Conservation (phyloP, 2,797 vertebrate species). For the Hippocampus kuda region DNA sequence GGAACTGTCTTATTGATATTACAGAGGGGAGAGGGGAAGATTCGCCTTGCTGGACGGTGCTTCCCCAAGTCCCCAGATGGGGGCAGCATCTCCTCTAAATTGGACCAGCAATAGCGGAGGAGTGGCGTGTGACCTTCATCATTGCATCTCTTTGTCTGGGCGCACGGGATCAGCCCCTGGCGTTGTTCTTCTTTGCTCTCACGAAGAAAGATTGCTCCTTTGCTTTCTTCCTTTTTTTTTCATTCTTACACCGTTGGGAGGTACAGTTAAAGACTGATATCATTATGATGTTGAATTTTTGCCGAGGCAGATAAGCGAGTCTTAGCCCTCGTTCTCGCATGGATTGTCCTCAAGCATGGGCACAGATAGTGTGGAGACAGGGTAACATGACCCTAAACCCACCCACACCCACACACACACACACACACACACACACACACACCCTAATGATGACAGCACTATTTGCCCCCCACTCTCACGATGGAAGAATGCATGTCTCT, state of each 20-base stretch:
- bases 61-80: background rate
- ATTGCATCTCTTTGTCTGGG: constrained; percentile 68
- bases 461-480: too few species aligned
- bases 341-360: background rate
- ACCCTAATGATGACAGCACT: too few species aligned
- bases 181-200: constrained; percentile 40
- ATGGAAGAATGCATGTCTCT: too few species aligned
- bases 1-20: background rate
- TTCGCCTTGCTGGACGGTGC: background rate
- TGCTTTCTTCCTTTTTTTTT: constrained; percentile 11
- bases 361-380: too few species aligned
- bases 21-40: background rate
- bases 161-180: constrained; percentile 54
- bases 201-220: constrained; percentile 18
- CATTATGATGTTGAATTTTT: background rate
- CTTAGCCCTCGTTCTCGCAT: background rate
- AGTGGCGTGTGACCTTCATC: constrained; percentile 65
- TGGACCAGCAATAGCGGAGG: constrained; percentile 60
- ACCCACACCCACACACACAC: too few species aligned
- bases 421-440: too few species aligned
- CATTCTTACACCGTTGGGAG: background rate
- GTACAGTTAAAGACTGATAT: background rate
- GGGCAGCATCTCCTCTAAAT: constrained; percentile 37
- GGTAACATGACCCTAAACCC: too few species aligned
- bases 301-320: background rate